Conservation (phyloP, 2,797 vertebrate species). For the Chelon auratus region DNA sequence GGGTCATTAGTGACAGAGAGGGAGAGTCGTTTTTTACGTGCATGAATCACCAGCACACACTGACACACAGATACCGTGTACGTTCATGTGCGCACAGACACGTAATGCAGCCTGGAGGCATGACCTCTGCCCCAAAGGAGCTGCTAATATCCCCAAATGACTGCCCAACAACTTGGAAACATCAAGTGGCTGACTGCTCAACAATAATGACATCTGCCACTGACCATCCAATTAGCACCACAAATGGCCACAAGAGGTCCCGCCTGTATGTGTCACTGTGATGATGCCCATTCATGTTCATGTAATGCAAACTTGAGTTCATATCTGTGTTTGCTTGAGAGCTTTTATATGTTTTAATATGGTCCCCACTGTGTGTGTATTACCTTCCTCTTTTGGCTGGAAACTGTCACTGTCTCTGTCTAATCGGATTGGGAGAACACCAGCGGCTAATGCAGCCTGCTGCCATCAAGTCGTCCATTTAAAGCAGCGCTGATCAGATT, state of each 20-base stretch:
- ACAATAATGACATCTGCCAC: constrained; percentile 82
- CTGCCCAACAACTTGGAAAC: constrained; percentile 79
- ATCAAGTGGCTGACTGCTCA: constrained; percentile 78
- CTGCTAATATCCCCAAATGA: constrained; percentile 84
- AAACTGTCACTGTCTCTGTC: constrained; percentile 87
- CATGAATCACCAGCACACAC: constrained; percentile 66
- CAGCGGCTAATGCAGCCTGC: constrained; percentile 87
- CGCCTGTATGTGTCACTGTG: constrained; percentile 55
- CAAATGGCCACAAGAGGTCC: constrained; percentile 81
- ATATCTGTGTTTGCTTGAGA: constrained; percentile 25
- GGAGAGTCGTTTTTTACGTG: constrained; percentile 35
- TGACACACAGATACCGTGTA: constrained; percentile 17
- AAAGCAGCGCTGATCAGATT: constrained; percentile 89
- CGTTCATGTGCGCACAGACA: constrained; percentile 47
- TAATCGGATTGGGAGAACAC: constrained; percentile 87
- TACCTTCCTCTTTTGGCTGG: constrained; percentile 86
- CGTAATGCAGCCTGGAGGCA: constrained; percentile 40
- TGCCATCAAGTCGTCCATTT: constrained; percentile 88
- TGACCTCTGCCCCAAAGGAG: constrained; percentile 80
- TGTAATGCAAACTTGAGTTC: constrained; percentile 4
- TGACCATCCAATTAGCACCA: constrained; percentile 79
- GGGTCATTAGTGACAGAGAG: constrained; percentile 49
- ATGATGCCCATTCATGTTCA: neutral
- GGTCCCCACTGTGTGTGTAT: constrained; percentile 32
- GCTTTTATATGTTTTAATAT: neutral